Evolutionary conservation across 2,113 vertebrate genomes (phyloP).

Genomic region (Takifugu bimaculatus): DNA sequence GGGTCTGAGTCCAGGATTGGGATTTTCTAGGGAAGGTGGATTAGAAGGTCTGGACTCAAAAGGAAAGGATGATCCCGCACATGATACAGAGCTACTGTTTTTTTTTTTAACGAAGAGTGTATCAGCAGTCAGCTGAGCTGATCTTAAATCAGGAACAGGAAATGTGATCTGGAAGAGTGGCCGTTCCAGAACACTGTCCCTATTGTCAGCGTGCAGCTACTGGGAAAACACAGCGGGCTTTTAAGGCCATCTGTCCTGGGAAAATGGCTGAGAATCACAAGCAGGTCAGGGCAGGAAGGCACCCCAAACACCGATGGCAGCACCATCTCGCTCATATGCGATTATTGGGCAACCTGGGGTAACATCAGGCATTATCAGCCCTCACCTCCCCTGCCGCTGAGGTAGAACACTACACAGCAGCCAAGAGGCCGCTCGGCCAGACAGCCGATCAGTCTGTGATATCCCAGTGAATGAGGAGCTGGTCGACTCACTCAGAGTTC

Average conservation of each 20-base stretch:
- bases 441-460: conserved; percentile 6
- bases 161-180: conserved; percentile 65
- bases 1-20: too few relatives aligned
- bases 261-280: conserved; percentile 13
- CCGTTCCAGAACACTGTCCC: conserved; percentile 61
- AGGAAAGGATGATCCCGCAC: conserved; percentile 20
- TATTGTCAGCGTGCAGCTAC: conserved; percentile 57
- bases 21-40: conserved; percentile 2
- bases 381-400: not conserved
- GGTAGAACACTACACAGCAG: conserved; percentile 14
- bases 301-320: conserved; percentile 31
- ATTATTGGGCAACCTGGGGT: too few relatives aligned
- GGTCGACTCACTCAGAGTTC: too few relatives aligned
- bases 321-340: not conserved
- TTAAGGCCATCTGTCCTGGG: conserved; percentile 67
- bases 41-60: conserved; percentile 14
- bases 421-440: not conserved
- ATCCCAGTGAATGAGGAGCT: too few relatives aligned
- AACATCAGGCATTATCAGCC: too few relatives aligned
- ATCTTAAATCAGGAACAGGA: conserved; percentile 74
- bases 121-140: conserved; percentile 68
- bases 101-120: conserved; percentile 43
- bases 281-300: conserved; percentile 31
- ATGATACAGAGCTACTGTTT: conserved; percentile 19
- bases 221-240: conserved; percentile 62